These are phyloP conservation scores for Melanaphis sacchari DNA, from an alignment of 1,140 invertebrate species.

Conservation along the genomic window DNA sequence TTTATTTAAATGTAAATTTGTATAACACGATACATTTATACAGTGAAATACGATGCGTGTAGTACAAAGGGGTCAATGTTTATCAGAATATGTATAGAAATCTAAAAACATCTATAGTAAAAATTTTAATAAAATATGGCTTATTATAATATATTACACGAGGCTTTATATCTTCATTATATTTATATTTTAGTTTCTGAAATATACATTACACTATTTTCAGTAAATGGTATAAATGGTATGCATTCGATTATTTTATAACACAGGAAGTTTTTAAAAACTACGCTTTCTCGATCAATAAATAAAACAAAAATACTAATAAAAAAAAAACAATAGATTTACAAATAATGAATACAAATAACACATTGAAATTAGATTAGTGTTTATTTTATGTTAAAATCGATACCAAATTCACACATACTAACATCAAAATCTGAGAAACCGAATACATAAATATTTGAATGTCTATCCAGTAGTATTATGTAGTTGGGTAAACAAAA, in stretches of 20 bases:
- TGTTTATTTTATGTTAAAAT: not conserved
- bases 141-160: too few relatives aligned
- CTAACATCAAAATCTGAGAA: constrained; percentile 45
- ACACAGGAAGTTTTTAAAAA: not conserved
- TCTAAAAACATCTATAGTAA: too few relatives aligned
- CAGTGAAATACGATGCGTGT: too few relatives aligned
- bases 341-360: not conserved
- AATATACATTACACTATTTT: not conserved
- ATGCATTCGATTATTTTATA: not conserved
- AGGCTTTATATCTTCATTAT: not conserved
- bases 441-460: constrained; percentile 14
- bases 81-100: too few relatives aligned
- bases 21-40: too few relatives aligned
- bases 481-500: not conserved
- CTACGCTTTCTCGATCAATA: constrained; percentile 45
- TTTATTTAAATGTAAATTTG: too few relatives aligned
- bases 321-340: not conserved
- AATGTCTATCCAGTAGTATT: not conserved
- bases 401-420: not conserved
- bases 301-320: not conserved
- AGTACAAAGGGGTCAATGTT: too few relatives aligned
- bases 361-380: not conserved
- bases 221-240: not conserved
- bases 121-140: too few relatives aligned
- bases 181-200: not conserved